Evolutionary conservation across 1,140 invertebrate genomes (phyloP), one percentile per base, ranked within the genome.

Genomic region (Calephelis virginiensis): DNA sequence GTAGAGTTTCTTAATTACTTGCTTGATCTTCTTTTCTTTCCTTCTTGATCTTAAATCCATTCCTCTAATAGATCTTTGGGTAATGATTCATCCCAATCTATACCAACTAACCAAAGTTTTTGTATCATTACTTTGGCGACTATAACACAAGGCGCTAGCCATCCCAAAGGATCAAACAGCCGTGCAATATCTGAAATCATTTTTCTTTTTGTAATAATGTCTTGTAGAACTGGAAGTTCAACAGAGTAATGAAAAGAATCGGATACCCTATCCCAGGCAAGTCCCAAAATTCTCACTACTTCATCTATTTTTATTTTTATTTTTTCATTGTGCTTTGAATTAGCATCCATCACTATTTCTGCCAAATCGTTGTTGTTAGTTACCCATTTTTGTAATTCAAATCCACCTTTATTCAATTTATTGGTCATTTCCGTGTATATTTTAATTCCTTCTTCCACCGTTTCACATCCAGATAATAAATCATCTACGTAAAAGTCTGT

Each of bases 161-260:
- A 73, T 11, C 72, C 71, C 9, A 73, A 14, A 8, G 71, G 71
- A 40, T 73, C 71, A 56, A 53, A 74, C 6, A 74, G 28, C 6
- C 63, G 11, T 37, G 68, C 17, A n/a, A 75, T 67, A 17, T 75
- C 73, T 12, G 73, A 67, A 8, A 74, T 63, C 12, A 71, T 49
- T 11, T 60, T 69, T 61, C 69, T 65, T 66, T 74, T 74, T 37
- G 70, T 74, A 53, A 69, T n/a, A 60, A 60, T 66, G 46, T 43
- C 11, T 6, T 46, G 6, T 8, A 64, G 5, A 5, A 63, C 4
- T 12, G 68, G 66, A 10, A 70, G 56, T 10, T 70, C 13, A 8
- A 68, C 59, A 5, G 37, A 43, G n/a, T 66, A 70, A 1, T 62
- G 49, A 10, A 53, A 53, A 4, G 14, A 53, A 28, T 53, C 50